phyloP scores from a whole-genome alignment of 1,140 invertebrate species.

The Camponotus pennsylvanicus region DNA sequence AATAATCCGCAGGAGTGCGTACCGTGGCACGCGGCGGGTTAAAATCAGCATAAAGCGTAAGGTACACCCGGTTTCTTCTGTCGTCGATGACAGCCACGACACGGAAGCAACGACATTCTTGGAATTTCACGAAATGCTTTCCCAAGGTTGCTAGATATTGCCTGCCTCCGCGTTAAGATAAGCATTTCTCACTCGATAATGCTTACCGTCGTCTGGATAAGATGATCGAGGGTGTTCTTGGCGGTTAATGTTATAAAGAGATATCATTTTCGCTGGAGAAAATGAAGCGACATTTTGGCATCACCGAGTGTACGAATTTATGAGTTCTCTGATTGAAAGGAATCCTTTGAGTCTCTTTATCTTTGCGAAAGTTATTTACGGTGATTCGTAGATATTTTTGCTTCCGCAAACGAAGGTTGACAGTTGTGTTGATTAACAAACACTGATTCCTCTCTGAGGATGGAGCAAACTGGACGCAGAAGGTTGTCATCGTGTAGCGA shows the following conservation, averaged over 20 bases:
- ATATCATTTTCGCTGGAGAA: neutral
- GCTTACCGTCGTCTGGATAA: neutral
- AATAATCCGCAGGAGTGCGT: conserved; percentile 43
- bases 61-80: neutral
- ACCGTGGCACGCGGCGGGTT: conserved; percentile 15
- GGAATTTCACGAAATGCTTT: conserved; percentile 41
- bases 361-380: conserved; percentile 20
- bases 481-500: neutral
- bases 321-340: neutral
- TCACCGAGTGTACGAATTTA: neutral
- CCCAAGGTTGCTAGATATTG: neutral
- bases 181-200: conserved; percentile 12
- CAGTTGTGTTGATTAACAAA: neutral
- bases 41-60: conserved; percentile 34
- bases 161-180: conserved; percentile 26
- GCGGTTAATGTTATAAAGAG: neutral
- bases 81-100: conserved; percentile 11
- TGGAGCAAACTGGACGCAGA: neutral
- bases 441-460: neutral
- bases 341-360: neutral
- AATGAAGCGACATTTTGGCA: neutral
- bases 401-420: neutral
- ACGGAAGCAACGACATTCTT: conserved; percentile 38
- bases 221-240: neutral
- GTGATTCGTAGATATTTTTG: neutral